A percentile compares a stretch with the other conserved stretches of the same genome.
Conservation (phyloP, 2,113 vertebrate species). For the Hyperopisus bebe region DNA sequence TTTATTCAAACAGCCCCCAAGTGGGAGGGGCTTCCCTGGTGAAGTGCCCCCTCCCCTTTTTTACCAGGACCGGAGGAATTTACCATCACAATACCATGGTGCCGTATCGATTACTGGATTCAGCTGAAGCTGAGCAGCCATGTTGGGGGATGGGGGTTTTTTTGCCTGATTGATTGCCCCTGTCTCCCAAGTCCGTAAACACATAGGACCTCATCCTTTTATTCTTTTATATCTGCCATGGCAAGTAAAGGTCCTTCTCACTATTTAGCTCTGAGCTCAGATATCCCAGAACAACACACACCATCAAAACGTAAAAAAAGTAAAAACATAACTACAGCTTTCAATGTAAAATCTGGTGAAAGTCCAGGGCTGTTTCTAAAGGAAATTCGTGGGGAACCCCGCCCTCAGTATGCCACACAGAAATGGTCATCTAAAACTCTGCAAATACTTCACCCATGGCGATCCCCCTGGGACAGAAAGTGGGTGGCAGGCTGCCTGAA, state of each 20-base stretch:
- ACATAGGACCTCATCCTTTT: background rate
- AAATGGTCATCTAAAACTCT: background rate
- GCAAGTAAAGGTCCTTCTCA: background rate
- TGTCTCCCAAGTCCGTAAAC: background rate
- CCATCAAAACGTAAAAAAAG: background rate
- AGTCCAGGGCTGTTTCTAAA: background rate
- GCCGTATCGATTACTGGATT: background rate
- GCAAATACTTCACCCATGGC: background rate
- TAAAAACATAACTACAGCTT: background rate
- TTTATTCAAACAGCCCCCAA: background rate
- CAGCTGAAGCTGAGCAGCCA: background rate
- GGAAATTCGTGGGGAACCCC: background rate
- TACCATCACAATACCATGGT: background rate
- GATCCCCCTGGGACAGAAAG: background rate
- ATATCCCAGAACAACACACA: background rate
- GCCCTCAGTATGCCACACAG: background rate
- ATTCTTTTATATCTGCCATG: background rate
- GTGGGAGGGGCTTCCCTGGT: background rate
- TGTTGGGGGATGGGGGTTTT: background rate
- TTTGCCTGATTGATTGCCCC: background rate
- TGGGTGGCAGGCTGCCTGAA: background rate
- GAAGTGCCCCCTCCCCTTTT: background rate
- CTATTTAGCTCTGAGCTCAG: background rate
- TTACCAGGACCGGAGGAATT: background rate
- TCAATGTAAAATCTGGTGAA: background rate